These are phyloP conservation scores for Papilio elwesi DNA, from an alignment of 2,888 invertebrate genomes.

Conservation along the genomic window DNA sequence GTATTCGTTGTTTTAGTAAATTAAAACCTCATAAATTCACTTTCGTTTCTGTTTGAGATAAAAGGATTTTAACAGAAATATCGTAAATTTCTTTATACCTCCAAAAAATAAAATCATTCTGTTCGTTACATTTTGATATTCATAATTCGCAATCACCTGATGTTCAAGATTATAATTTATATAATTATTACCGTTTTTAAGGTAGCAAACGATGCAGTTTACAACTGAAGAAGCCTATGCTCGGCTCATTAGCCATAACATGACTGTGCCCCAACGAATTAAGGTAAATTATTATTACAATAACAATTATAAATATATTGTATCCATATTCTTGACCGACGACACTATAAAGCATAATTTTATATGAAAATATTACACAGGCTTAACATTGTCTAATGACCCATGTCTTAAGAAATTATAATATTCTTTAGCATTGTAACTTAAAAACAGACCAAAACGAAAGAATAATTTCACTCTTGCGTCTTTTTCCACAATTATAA, in stretches of 20 bases:
- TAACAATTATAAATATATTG: background rate
- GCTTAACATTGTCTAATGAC: background rate
- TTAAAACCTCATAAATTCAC: background rate
- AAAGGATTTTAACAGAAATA: slow-evolving; percentile 18
- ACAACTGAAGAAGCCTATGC: slow-evolving; percentile 78
- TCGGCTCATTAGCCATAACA: slow-evolving; percentile 79
- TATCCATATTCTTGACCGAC: background rate
- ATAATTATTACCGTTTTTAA: slow-evolving; percentile 9
- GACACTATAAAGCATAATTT: background rate
- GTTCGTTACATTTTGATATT: background rate
- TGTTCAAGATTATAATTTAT: background rate
- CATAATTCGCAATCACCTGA: background rate
- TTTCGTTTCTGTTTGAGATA: slow-evolving; percentile 1
- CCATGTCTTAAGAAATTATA: background rate
- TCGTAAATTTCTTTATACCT: slow-evolving; percentile 32
- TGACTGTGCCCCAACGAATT: slow-evolving; percentile 81
- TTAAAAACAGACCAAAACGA: too few relatives aligned
- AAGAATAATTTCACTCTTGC: too few relatives aligned
- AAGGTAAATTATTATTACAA: slow-evolving; percentile 60
- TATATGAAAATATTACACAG: background rate
- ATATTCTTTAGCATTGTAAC: too few relatives aligned
- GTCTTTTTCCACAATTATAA: too few relatives aligned
- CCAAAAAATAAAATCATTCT: slow-evolving; percentile 8
- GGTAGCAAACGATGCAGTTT: slow-evolving; percentile 52
- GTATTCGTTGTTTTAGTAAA: background rate